Conservation (phyloP, 2,797 vertebrate species). For the Myotis findleyi region DNA sequence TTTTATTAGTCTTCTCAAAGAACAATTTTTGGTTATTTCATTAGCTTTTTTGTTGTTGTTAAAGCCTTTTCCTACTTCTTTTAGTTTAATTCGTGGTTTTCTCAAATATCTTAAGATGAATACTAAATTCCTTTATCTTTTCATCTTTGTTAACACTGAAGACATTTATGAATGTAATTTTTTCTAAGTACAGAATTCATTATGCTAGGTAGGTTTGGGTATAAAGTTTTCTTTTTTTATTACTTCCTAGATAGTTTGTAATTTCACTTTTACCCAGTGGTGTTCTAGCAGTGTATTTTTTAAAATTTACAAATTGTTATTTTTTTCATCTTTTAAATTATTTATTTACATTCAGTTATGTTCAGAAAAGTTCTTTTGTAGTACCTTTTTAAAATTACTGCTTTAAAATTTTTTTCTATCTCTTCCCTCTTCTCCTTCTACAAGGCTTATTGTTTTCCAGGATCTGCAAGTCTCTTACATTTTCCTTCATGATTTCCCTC, state of each 20-base stretch:
- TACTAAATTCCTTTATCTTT: not conserved
- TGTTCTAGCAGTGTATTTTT: not conserved
- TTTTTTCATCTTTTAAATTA: slow-evolving; percentile 22
- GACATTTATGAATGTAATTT: not conserved
- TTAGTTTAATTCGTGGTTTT: slow-evolving; percentile 17
- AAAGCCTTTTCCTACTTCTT: not conserved
- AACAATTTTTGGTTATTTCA: not conserved
- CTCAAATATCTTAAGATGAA: not conserved
- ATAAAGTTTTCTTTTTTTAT: slow-evolving; percentile 21
- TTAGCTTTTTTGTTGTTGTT: slow-evolving; percentile 25
- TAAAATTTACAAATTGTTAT: not conserved
- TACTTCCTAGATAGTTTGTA: not conserved
- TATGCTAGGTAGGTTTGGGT: not conserved
- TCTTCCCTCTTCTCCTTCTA: slow-evolving; percentile 34
- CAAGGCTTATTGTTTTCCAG: not conserved
- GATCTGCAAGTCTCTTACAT: not conserved
- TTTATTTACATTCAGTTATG: slow-evolving; percentile 4
- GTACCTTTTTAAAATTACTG: not conserved
- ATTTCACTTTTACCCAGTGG: slow-evolving; percentile 29
- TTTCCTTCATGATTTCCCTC: not conserved
- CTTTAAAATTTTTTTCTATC: not conserved
- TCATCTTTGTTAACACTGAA: slow-evolving; percentile 28
- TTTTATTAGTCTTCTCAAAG: not conserved
- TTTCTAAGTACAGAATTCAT: not conserved
- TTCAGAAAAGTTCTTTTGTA: not conserved